Percentiles rank a stretch among this genome's conserved stretches.
phyloP scores from a whole-genome alignment of 2,797 vertebrate species.

The Myotis vivesi region DNA sequence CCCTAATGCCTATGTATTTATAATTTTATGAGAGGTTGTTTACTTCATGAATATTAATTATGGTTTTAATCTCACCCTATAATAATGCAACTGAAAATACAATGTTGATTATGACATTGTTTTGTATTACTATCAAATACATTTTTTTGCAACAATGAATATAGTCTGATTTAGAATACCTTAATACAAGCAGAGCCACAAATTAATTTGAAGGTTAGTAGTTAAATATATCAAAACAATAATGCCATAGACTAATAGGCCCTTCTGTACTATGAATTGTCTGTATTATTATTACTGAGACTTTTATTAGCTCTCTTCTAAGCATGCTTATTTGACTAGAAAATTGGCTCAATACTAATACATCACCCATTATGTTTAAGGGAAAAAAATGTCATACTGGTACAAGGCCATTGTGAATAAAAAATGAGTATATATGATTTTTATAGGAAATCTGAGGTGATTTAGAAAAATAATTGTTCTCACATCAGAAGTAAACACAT shows the following conservation, averaged over 20 bases:
- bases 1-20: constrained; percentile 59
- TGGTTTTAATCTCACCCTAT: constrained; percentile 69
- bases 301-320: constrained; percentile 59
- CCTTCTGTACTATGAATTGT: constrained; percentile 44
- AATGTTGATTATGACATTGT: constrained; percentile 80
- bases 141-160: constrained; percentile 66
- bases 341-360: constrained; percentile 63
- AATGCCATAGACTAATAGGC: constrained; percentile 58
- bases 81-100: constrained; percentile 73
- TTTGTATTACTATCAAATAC: constrained; percentile 78
- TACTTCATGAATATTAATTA: constrained; percentile 84
- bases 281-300: constrained; percentile 60
- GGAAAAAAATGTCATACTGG: neutral
- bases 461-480: constrained; percentile 8
- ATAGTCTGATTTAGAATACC: constrained; percentile 75
- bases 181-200: constrained; percentile 69
- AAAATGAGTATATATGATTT: neutral
- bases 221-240: constrained; percentile 77
- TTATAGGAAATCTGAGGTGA: neutral
- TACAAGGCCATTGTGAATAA: neutral
- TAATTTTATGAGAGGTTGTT: constrained; percentile 76
- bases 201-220: constrained; percentile 78
- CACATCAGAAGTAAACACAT: neutral
- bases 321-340: constrained; percentile 37
- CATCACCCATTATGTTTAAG: constrained; percentile 3